Evolutionary conservation across 2,888 invertebrate species (phyloP).

Genomic region (Cepaea hortensis): DNA sequence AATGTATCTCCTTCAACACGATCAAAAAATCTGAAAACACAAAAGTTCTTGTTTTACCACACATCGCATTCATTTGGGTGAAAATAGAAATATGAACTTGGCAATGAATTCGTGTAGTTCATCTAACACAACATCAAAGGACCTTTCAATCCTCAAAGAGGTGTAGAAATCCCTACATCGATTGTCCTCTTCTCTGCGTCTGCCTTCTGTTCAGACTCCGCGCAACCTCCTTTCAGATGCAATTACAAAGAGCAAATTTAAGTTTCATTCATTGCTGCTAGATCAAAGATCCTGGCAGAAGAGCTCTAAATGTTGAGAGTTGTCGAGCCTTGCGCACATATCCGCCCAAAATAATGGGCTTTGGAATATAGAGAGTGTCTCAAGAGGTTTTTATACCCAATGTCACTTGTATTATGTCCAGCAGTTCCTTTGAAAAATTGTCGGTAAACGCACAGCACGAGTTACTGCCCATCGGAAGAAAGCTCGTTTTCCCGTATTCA

Average conservation of each 20-base stretch:
- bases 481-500: constrained; percentile 27
- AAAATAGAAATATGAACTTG: not conserved
- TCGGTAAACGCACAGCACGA: constrained; percentile 4
- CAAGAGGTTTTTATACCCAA: constrained; percentile 8
- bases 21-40: not conserved
- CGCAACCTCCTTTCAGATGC: constrained; percentile 5
- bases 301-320: constrained; percentile 25
- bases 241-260: constrained; percentile 45
- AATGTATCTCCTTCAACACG: not conserved
- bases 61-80: not conserved
- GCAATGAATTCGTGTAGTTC: not conserved
- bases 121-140: constrained; percentile 26
- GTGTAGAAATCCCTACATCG: not conserved
- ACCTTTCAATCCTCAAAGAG: not conserved
- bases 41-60: not conserved
- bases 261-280: constrained; percentile 10
- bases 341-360: constrained; percentile 20
- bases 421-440: constrained; percentile 6
- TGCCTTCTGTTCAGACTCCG: not conserved
- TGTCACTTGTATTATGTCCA: not conserved
- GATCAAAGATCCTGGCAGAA: constrained; percentile 29
- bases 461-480: not conserved
- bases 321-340: constrained; percentile 21
- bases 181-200: not conserved
- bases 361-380: not conserved